A percentile compares a stretch with the other conserved stretches of the same genome.
These are phyloP conservation scores for Pegoplata infirma DNA, from an alignment of 2,888 invertebrate species.

Conservation along the genomic window DNA sequence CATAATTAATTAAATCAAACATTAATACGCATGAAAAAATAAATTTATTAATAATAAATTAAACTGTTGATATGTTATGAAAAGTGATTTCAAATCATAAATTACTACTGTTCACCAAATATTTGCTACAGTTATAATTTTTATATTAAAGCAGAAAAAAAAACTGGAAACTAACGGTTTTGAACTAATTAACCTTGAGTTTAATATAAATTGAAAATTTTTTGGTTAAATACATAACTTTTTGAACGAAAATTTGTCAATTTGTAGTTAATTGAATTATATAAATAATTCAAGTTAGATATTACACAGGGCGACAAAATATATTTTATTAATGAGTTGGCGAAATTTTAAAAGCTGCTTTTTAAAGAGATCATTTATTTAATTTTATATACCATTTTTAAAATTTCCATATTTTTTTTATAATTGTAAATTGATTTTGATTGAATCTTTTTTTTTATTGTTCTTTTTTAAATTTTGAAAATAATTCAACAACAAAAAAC, in stretches of 20 bases:
- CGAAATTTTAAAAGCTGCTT: background rate
- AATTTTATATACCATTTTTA: no score
- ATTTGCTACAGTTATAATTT: background rate
- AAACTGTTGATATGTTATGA: background rate
- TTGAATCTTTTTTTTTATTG: no score
- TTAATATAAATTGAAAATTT: background rate
- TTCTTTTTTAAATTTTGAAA: no score
- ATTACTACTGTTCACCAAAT: background rate
- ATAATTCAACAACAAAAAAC: no score
- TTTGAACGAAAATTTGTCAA: background rate
- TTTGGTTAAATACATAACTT: background rate
- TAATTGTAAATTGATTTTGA: no score
- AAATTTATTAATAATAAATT: background rate
- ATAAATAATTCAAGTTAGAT: background rate
- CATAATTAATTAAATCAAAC: no score
- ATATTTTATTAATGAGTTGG: no score
- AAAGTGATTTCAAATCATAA: background rate
- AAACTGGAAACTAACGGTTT: slow-evolving; percentile 40
- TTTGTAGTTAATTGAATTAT: background rate
- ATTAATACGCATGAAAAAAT: no score
- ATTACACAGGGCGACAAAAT: no score
- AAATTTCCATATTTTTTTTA: no score
- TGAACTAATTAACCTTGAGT: slow-evolving; percentile 47
- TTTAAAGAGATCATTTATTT: no score
- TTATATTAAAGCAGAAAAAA: background rate